Evolutionary conservation across 2,797 vertebrate species (phyloP).

Genomic region (Sarcophilus harrisii): DNA sequence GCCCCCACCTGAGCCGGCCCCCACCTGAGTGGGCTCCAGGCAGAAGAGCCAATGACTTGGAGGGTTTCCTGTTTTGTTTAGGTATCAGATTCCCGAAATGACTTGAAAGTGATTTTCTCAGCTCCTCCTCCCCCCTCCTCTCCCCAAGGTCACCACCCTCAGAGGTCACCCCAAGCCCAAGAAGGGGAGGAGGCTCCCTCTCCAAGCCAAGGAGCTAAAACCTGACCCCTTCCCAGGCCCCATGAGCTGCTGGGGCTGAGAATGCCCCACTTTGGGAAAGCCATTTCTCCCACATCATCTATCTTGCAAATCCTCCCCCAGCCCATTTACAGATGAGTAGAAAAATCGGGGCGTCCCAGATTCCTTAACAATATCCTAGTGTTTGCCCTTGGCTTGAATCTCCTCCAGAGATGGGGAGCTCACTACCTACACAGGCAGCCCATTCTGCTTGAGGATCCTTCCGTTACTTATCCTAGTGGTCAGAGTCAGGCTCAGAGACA

Average conservation of each 20-base stretch:
- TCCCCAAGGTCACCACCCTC: not conserved
- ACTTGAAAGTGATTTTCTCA: constrained; percentile 3
- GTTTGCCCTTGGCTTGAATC: not conserved
- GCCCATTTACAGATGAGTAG: not conserved
- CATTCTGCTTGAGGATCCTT: not conserved
- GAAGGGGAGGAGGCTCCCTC: not conserved
- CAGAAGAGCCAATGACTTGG: not conserved
- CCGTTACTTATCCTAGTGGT: not conserved
- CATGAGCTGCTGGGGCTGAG: not conserved
- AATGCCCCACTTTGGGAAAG: not conserved
- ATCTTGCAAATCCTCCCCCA: not conserved
- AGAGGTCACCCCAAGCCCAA: not conserved
- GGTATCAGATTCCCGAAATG: not conserved
- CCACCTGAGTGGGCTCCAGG: not conserved
- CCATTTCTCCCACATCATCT: not conserved
- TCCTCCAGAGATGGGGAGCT: not conserved
- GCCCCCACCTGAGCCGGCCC: too few relatives aligned
- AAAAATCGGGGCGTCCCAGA: not conserved
- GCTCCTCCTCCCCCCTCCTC: not conserved
- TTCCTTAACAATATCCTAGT: not conserved
- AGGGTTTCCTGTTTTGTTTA: not conserved
- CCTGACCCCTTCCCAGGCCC: not conserved
- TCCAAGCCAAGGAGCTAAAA: not conserved
- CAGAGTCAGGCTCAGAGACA: not conserved
- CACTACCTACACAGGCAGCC: not conserved